Conservation (phyloP, 2,888 invertebrate genomes). For the Galerucella calmariensis region DNA sequence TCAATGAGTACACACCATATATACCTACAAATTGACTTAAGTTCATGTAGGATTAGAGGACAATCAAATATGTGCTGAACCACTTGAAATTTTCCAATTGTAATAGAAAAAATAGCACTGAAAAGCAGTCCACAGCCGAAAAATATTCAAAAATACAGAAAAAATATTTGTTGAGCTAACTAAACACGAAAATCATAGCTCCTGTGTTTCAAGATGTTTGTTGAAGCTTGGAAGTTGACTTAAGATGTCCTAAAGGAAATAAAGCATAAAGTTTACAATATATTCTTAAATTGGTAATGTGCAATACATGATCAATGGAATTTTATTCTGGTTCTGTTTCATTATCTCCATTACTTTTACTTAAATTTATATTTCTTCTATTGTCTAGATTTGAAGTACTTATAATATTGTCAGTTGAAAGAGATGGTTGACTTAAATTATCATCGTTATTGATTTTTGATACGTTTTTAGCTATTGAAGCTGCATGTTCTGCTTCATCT, state of each 20-base stretch:
- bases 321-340: not conserved
- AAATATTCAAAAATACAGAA: too few relatives aligned
- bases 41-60: not conserved
- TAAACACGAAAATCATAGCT: too few relatives aligned
- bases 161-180: too few relatives aligned
- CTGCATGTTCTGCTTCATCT: constrained; percentile 62
- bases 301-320: not conserved
- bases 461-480: constrained; percentile 48
- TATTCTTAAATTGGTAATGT: not conserved
- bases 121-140: too few relatives aligned
- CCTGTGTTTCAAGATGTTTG: too few relatives aligned
- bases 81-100: too few relatives aligned
- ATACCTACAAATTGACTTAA: not conserved
- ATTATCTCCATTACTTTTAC: not conserved
- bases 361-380: not conserved
- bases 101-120: too few relatives aligned
- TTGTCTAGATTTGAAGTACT: not conserved
- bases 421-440: not conserved
- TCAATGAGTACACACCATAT: not conserved
- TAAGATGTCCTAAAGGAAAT: too few relatives aligned
- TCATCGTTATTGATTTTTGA: not conserved
- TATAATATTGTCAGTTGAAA: not conserved
- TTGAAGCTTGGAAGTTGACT: too few relatives aligned
- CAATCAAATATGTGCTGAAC: not conserved
- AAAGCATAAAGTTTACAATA: not conserved